Evolutionary conservation across 2,113 vertebrate genomes (phyloP).

Genomic region (Rhineura floridana): DNA sequence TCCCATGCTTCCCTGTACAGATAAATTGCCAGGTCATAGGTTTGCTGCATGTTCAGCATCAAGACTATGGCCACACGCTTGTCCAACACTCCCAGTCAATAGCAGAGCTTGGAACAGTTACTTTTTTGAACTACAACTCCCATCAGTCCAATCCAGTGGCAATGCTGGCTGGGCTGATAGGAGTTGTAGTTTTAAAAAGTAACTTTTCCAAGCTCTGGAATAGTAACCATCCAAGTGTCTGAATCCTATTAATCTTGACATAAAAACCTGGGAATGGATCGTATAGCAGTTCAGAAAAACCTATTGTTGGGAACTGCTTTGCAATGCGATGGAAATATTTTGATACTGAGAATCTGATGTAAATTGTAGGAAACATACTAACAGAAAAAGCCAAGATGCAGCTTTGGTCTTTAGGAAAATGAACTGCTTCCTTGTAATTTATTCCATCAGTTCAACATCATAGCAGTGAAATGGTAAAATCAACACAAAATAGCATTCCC

Average conservation of each 20-base stretch:
- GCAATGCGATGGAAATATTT: background rate
- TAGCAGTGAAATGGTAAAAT: background rate
- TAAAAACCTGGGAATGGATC: background rate
- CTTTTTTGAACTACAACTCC: too few species aligned
- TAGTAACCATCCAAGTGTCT: background rate
- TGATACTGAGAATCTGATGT: background rate
- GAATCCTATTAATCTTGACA: background rate
- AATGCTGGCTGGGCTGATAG: too few species aligned
- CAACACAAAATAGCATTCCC: background rate
- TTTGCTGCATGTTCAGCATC: constrained; percentile 24
- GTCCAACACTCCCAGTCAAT: background rate
- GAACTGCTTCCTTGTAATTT: background rate
- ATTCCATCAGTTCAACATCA: background rate
- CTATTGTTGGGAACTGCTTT: constrained; percentile 2
- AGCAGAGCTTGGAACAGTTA: too few species aligned
- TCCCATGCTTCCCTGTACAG: background rate
- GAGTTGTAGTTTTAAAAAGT: too few species aligned
- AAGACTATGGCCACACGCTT: constrained; percentile 49
- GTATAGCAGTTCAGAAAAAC: background rate
- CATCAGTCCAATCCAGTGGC: too few species aligned
- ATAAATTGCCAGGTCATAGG: constrained; percentile 6
- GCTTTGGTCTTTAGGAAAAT: background rate
- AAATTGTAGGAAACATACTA: constrained; percentile 4
- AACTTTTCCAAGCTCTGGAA: too few species aligned
- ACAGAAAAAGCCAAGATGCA: background rate